phyloP scores from a whole-genome alignment of 2,113 vertebrate species.

The Clarias magur region DNA sequence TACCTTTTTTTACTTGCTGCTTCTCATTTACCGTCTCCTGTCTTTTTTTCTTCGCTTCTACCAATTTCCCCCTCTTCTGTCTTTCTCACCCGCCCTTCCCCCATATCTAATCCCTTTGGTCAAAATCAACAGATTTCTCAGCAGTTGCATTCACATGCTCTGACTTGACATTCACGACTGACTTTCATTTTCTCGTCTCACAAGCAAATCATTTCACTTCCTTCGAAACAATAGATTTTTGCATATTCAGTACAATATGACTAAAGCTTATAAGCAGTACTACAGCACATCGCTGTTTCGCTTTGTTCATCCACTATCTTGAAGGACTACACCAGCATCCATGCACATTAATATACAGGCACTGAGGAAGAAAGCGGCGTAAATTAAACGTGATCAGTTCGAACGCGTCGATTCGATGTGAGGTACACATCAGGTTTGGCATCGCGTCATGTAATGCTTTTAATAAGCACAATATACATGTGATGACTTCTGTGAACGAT shows the following conservation, averaged over 20 bases:
- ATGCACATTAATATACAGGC: background rate
- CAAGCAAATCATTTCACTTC: background rate
- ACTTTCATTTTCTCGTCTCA: background rate
- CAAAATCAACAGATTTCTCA: slow-evolving; percentile 21
- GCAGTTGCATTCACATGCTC: slow-evolving; percentile 8
- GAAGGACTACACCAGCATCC: background rate
- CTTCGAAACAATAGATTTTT: background rate
- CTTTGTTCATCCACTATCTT: background rate
- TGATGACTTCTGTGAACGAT: background rate
- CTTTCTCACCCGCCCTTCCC: background rate
- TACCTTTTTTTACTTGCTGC: background rate
- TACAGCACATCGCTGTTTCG: background rate
- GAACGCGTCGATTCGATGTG: background rate
- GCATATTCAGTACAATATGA: background rate
- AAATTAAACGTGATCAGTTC: background rate
- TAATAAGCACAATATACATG: background rate
- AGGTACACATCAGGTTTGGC: background rate
- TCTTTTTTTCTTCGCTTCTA: background rate
- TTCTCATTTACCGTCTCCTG: too few relatives aligned
- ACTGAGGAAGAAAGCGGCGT: background rate
- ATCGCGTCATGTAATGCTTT: background rate
- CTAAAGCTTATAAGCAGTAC: background rate
- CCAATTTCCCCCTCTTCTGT: background rate
- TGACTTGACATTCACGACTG: background rate
- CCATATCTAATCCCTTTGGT: background rate